phyloP scores from a whole-genome alignment of 2,797 vertebrate genomes.

The Channa striata region DNA sequence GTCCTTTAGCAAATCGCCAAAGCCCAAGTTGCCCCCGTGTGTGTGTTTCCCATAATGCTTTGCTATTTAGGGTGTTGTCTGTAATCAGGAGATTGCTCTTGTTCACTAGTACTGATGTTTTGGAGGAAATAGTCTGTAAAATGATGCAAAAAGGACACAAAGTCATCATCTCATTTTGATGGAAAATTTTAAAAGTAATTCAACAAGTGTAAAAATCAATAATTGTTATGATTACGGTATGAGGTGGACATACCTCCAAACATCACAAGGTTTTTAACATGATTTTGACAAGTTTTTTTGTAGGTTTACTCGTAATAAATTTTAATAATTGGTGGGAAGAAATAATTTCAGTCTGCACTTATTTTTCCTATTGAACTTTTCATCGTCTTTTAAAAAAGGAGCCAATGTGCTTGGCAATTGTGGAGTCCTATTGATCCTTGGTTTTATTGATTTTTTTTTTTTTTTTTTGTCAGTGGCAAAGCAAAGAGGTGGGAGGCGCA shows the following conservation, averaged over 20 bases:
- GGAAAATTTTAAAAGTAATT: slow-evolving; percentile 25
- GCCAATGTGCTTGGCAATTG: slow-evolving; percentile 64
- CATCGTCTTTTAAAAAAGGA: slow-evolving; percentile 73
- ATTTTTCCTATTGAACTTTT: slow-evolving; percentile 74
- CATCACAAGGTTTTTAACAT: slow-evolving; percentile 6
- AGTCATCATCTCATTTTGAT: slow-evolving; percentile 5
- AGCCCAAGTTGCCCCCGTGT: no score
- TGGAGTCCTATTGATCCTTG: slow-evolving; percentile 74
- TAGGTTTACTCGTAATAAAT: slow-evolving; percentile 24
- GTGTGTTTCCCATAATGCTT: no score
- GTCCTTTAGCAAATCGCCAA: no score
- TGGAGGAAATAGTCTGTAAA: no score
- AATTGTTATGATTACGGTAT: slow-evolving; percentile 11
- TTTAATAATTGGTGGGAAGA: slow-evolving; percentile 30
- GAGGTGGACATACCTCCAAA: slow-evolving; percentile 2
- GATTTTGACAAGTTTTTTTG: slow-evolving; percentile 15
- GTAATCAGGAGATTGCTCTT: no score
- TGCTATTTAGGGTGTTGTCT: no score
- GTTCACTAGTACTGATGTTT: no score
- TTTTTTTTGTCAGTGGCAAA: slow-evolving; percentile 65
- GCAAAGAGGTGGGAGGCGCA: slow-evolving; percentile 64
- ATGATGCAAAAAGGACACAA: no score
- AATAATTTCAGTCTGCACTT: slow-evolving; percentile 56
- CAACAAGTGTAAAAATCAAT: slow-evolving; percentile 19
- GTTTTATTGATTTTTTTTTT: slow-evolving; percentile 79